A percentile compares a stretch with the other conserved stretches of the same genome.
These are phyloP conservation scores for Andrena camellia DNA, from an alignment of 2,888 invertebrate species.

Conservation along the genomic window DNA sequence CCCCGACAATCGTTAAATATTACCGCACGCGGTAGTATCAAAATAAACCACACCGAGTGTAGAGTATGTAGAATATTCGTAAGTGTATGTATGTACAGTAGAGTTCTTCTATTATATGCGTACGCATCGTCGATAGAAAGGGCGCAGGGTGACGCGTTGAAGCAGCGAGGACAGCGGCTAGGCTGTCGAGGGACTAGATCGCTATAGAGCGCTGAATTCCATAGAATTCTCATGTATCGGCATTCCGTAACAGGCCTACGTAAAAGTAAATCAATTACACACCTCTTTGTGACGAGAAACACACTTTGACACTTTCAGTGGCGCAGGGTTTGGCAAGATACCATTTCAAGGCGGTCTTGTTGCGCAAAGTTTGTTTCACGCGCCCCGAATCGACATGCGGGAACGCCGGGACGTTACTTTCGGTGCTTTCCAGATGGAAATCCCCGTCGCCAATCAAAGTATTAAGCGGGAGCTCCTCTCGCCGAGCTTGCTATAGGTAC, in stretches of 20 bases:
- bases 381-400: too few relatives aligned
- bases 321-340: too few relatives aligned
- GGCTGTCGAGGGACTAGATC: too few relatives aligned
- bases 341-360: too few relatives aligned
- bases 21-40: conserved; percentile 82
- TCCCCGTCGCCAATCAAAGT: too few relatives aligned
- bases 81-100: conserved; percentile 81
- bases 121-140: conserved; percentile 11
- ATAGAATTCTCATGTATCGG: neutral
- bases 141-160: neutral
- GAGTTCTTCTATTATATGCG: conserved; percentile 51
- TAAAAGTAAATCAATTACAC: neutral
- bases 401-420: too few relatives aligned
- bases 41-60: conserved; percentile 84
- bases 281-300: neutral
- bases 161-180: neutral
- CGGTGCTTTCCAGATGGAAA: too few relatives aligned
- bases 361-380: too few relatives aligned
- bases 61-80: conserved; percentile 81
- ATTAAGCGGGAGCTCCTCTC: too few relatives aligned
- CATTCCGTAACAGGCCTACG: neutral
- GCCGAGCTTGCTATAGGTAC: too few relatives aligned
- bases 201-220: neutral
- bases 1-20: conserved; percentile 77
- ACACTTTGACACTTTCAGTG: neutral